Evolutionary conservation across 2,888 invertebrate species (phyloP).

Genomic region (Ichneumoninae sp.): DNA sequence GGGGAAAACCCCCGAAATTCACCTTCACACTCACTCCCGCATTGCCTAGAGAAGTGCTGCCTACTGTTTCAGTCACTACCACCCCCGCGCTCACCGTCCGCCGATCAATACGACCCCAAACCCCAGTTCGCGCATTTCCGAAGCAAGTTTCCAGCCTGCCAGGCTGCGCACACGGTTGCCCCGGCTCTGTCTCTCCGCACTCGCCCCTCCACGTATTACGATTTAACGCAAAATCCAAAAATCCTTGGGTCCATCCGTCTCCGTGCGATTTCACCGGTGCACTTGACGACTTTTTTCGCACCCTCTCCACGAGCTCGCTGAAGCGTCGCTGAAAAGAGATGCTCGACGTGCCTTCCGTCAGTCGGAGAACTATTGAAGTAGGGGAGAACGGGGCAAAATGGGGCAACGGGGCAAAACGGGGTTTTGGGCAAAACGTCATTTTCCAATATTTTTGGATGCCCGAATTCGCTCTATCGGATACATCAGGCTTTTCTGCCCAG

Average conservation of each 20-base stretch:
- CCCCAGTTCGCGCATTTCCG: constrained; percentile 80
- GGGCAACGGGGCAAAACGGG: no score
- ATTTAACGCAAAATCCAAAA: constrained; percentile 7
- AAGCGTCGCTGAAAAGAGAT: background rate
- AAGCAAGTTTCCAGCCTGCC: constrained; percentile 74
- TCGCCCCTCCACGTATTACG: background rate
- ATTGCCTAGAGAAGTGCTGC: constrained; percentile 75
- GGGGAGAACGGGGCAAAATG: no score
- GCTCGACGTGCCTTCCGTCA: background rate
- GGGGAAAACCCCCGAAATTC: constrained; percentile 50
- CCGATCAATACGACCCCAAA: constrained; percentile 83
- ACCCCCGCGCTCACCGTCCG: constrained; percentile 67
- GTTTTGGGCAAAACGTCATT: no score
- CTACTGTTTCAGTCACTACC: constrained; percentile 79
- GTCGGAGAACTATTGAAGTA: background rate
- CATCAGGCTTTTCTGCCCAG: no score
- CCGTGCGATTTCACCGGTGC: background rate
- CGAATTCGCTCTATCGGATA: no score
- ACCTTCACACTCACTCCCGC: constrained; percentile 40
- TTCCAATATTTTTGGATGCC: no score
- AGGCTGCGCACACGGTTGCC: constrained; percentile 18
- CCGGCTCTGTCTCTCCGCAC: constrained; percentile 3
- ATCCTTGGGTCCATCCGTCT: background rate
- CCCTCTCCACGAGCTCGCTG: background rate
- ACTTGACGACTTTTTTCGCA: background rate